Percentiles rank a stretch among this genome's conserved stretches.
Conservation (phyloP, 2,888 invertebrate genomes). For the Keiferia lycopersicella region DNA sequence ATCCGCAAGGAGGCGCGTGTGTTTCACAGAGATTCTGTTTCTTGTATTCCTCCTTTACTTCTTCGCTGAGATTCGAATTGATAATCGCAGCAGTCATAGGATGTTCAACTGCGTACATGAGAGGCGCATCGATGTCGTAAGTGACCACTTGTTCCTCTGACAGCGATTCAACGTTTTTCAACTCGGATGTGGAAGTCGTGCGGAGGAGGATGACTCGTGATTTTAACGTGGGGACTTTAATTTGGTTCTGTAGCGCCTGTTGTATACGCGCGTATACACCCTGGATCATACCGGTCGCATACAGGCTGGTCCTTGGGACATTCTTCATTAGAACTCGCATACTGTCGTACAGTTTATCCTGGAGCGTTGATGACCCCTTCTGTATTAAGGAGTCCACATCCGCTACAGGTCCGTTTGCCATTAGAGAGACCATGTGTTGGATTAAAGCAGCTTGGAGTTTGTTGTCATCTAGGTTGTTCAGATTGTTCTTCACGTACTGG, state of each 20-base stretch:
- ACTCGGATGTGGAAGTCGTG: slow-evolving; percentile 30
- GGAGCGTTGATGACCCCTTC: slow-evolving; percentile 37
- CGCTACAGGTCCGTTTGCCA: slow-evolving; percentile 34
- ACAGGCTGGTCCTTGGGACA: slow-evolving; percentile 47
- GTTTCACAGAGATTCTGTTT: neutral
- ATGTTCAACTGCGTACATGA: slow-evolving; percentile 26
- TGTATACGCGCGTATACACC: slow-evolving; percentile 43
- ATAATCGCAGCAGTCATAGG: slow-evolving; percentile 28
- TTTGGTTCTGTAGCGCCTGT: slow-evolving; percentile 36
- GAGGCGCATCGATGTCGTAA: slow-evolving; percentile 26
- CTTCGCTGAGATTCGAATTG: slow-evolving; percentile 18
- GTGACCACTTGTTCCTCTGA: slow-evolving; percentile 35
- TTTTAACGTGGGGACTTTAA: slow-evolving; percentile 34
- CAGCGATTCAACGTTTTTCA: slow-evolving; percentile 25
- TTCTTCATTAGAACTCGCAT: slow-evolving; percentile 41
- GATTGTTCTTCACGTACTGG: slow-evolving; percentile 36
- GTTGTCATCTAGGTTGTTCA: slow-evolving; percentile 36
- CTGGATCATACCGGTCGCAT: slow-evolving; percentile 44
- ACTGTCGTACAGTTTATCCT: slow-evolving; percentile 44
- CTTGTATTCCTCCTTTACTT: neutral
- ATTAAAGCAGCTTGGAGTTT: slow-evolving; percentile 43
- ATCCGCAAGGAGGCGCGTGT: too few relatives aligned
- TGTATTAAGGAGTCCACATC: slow-evolving; percentile 35
- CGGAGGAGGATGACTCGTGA: slow-evolving; percentile 44
- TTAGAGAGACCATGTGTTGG: slow-evolving; percentile 45